phyloP scores from a whole-genome alignment of 2,113 vertebrate genomes.

The Heterotis niloticus region DNA sequence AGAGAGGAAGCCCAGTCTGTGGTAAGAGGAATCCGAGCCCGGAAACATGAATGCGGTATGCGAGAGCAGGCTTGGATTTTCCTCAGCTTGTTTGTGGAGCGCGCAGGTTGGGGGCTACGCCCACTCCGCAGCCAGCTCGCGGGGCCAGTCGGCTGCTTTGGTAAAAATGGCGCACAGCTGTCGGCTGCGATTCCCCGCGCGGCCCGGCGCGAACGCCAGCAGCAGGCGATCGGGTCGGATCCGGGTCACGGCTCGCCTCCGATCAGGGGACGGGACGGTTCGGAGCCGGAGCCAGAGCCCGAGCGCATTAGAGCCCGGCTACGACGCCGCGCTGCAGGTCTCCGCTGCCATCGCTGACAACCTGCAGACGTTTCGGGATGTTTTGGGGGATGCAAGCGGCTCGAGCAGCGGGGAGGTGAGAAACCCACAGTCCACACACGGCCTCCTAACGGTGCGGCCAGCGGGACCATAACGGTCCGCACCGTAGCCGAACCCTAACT shows the following conservation, averaged over 20 bases:
- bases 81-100: constrained; percentile 51
- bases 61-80: constrained; percentile 48
- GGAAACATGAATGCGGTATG: constrained; percentile 63
- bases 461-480: too few relatives aligned
- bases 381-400: constrained; percentile 87
- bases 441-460: too few relatives aligned
- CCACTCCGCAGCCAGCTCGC: constrained; percentile 65
- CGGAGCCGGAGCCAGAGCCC: constrained; percentile 51
- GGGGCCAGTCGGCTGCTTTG: constrained; percentile 59
- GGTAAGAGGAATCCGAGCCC: constrained; percentile 53
- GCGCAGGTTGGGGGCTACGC: constrained; percentile 76
- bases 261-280: constrained; percentile 62
- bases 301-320: constrained; percentile 78
- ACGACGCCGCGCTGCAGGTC: constrained; percentile 91
- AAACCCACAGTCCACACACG: neutral
- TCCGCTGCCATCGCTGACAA: constrained; percentile 87
- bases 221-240: constrained; percentile 82
- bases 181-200: constrained; percentile 99
- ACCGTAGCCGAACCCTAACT: neutral
- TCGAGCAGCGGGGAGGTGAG: constrained; percentile 88
- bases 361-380: constrained; percentile 90
- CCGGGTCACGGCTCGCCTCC: constrained; percentile 73
- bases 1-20: constrained; percentile 61
- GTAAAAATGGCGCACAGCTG: constrained; percentile 99
- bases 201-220: constrained; percentile 91